Evolutionary conservation across 2,888 invertebrate species (phyloP), one percentile per base, ranked within the genome.

Genomic region (Candidula unifasciata): DNA sequence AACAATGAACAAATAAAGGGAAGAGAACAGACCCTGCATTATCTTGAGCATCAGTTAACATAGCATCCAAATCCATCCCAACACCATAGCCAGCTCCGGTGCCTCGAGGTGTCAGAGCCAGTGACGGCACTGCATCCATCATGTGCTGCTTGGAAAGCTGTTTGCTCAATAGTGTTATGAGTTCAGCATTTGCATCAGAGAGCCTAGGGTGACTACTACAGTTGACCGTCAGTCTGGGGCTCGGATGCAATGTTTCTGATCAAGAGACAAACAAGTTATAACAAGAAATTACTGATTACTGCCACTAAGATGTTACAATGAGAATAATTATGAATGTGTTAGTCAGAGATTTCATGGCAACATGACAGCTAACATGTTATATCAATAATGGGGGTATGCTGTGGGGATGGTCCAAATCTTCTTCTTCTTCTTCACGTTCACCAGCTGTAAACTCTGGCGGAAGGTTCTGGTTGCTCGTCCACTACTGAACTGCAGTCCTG

Each of bases 31-130:
- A 90, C 90, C 89, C 78, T 13, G 89, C 89, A 44, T 82, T 86
- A 37, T 90, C 90, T n/a, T 87, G 87, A 21, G 89, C 86, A 35
- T 88, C 89, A 5, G 87, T 88, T 89, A 92, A 89, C 21, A 92
- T 85, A 2, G 88, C 73, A 86, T 93, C 93, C 37, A 93, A 87
- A 86, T 93, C 93, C 76, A 92, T 89, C 6, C 93, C 93, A 0
- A 93, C 90, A 44, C 93, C 93, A 87, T 93, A 93, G 0, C 93
- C 93, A 10, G 89, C 92, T 30, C 93, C 93, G 0, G 92, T 93
- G 16, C 93, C 93, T 33, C 90, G 89, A 5, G 93, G 93, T 30
- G 93, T 93, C 79, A 91, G 80, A 8, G 91, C 89, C 83, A 93
- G 86, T 8, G 90, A 89, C n/a, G 92, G 92, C n/a, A 90, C 86